Conservation (phyloP, 2,797 vertebrate species). For the Ispidina picta region DNA sequence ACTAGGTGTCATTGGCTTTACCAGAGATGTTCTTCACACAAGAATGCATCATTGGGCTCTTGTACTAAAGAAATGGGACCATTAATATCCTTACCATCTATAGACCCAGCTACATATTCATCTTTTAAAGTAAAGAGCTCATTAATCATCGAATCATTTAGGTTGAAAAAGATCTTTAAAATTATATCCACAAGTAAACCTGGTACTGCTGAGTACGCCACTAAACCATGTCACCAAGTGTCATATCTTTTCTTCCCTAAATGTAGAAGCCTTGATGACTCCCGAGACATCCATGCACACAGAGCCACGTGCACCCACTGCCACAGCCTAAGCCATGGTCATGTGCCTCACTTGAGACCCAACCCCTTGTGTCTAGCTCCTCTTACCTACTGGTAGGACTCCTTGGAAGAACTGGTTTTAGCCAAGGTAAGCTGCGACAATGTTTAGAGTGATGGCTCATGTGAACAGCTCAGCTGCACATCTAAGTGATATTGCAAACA, state of each 20-base stretch:
- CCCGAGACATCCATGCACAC: not conserved
- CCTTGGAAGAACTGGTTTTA: not conserved
- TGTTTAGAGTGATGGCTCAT: not conserved
- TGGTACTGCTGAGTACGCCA: not conserved
- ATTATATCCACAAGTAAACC: not conserved
- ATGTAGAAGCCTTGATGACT: fast-evolving
- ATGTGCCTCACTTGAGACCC: not conserved
- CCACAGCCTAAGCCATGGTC: not conserved
- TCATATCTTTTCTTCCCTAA: not conserved
- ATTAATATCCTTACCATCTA: not conserved
- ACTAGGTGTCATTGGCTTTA: not conserved
- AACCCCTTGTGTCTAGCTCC: not conserved
- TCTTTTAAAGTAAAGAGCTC: not conserved
- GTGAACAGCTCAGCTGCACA: not conserved
- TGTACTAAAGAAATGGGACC: not conserved
- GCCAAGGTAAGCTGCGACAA: not conserved
- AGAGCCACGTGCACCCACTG: not conserved
- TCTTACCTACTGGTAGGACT: not conserved
- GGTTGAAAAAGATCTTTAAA: not conserved
- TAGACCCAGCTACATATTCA: not conserved
- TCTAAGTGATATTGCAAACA: not conserved
- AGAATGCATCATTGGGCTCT: not conserved
- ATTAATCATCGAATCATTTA: not conserved
- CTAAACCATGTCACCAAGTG: not conserved
- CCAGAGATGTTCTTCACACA: not conserved